phyloP scores from a whole-genome alignment of 2,888 invertebrate genomes.

The Phasia obesa region DNA sequence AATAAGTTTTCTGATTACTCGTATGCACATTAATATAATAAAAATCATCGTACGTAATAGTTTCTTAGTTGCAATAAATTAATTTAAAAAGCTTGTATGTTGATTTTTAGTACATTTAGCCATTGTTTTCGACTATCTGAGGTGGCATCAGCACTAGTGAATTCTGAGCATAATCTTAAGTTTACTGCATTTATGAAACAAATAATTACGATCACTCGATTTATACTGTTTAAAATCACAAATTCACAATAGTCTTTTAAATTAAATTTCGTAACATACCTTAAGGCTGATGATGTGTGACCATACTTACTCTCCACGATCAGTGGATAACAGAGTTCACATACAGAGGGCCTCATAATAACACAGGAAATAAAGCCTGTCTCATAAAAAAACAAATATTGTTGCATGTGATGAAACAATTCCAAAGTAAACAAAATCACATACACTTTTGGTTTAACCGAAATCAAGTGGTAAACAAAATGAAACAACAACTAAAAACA shows the following conservation, averaged over 20 bases:
- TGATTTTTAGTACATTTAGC: too few relatives aligned
- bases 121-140: too few relatives aligned
- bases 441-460: constrained; percentile 53
- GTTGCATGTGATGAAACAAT: constrained; percentile 14
- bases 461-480: constrained; percentile 62
- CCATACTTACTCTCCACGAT: constrained; percentile 11
- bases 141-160: too few relatives aligned
- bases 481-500: constrained; percentile 43
- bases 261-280: not conserved
- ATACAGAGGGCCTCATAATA: constrained; percentile 8
- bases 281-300: not conserved
- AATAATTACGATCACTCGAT: too few relatives aligned
- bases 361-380: not conserved
- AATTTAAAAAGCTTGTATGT: too few relatives aligned
- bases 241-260: not conserved
- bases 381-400: not conserved
- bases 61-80: too few relatives aligned
- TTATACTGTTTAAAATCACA: not conserved
- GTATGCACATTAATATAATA: too few relatives aligned
- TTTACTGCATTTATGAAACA: too few relatives aligned
- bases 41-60: too few relatives aligned
- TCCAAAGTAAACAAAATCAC: constrained; percentile 46
- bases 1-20: too few relatives aligned
- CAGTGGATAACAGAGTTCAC: not conserved
- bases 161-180: too few relatives aligned